Percentiles rank a stretch among this genome's conserved stretches.
Conservation (phyloP, 2,113 vertebrate species). For the Laticauda colubrina region DNA sequence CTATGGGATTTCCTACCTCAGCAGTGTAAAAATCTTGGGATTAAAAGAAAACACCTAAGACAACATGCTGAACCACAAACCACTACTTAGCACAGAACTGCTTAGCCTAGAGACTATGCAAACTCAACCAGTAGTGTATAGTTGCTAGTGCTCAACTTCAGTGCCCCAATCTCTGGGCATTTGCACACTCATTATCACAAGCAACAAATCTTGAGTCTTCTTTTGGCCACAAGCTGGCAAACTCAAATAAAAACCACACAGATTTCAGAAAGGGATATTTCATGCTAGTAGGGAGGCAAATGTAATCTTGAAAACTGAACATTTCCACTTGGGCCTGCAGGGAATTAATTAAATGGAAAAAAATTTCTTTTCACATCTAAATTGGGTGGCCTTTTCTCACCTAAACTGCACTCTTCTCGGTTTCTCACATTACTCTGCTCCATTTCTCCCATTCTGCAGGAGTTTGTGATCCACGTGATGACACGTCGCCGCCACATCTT, state of each 20-base stretch:
- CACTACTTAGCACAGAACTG: background rate
- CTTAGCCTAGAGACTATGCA: background rate
- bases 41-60: background rate
- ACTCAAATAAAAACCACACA: background rate
- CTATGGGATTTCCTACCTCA: background rate
- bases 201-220: background rate
- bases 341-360: background rate
- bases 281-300: background rate
- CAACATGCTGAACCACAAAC: background rate
- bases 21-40: background rate
- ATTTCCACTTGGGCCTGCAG: background rate
- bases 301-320: background rate
- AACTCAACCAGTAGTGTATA: background rate
- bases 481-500: slow-evolving; percentile 84
- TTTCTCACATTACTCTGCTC: background rate
- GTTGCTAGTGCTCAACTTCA: background rate
- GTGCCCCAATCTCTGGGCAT: background rate
- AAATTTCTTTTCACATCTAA: background rate
- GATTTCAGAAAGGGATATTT: background rate
- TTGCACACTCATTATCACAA: background rate
- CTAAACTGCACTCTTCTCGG: background rate
- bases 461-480: slow-evolving; percentile 93
- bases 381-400: background rate
- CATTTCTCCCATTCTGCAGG: slow-evolving; percentile 65
- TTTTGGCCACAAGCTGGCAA: background rate